Base-by-base conservation (phyloP, 1,140 invertebrate genomes). In the Drosophila tani region DNA sequence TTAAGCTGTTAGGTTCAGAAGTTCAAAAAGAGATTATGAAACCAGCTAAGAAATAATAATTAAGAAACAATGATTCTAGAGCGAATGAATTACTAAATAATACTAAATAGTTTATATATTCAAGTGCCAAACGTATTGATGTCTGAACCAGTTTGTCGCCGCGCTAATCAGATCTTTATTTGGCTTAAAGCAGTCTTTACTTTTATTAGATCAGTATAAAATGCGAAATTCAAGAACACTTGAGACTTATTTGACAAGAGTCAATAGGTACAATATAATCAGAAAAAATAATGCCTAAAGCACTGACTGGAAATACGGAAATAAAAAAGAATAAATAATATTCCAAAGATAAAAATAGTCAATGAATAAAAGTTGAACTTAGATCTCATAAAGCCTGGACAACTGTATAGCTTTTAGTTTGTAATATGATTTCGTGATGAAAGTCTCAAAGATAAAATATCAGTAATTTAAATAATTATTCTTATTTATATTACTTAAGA, bases 101-200 rank as follows among this genome's bases (percentile, higher is more conserved):
- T 12, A 41, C 55, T 17, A 58, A 58, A 45, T 29, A 58, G 11
- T 21, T 45, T 24, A 24, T 58, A 19, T 45, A 29, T 14, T 45
- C 56, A n/a, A 58, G 56, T 58, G 56, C 15, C 21, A 43, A n/a
- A 35, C 5, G 19, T 29, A 40, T 35, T 68, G 19, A 32, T 29
- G 38, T 43, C 45, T 66, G 27, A 68, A 68, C 66, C 66, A 50
- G 60, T 68, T 68, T 66, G 5, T 35, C 12, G 57, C 11, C 19
- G 15, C 8, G 56, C 19, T 62, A 24, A 66, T 35, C 19, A 32
- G 11, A 21, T 32, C 15, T 49, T 40, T 32, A 19, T 64, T 14
- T 50, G 14, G 19, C 40, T 32, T 51, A 14, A 68, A 27, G 17
- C 15, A 43, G 19, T 64, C 66, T 51, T 19, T 24, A 40, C 15